A percentile compares a stretch with the other conserved stretches of the same genome.
Evolutionary conservation across 1,140 invertebrate species (phyloP).

Genomic region (Drosophila fuyamai): DNA sequence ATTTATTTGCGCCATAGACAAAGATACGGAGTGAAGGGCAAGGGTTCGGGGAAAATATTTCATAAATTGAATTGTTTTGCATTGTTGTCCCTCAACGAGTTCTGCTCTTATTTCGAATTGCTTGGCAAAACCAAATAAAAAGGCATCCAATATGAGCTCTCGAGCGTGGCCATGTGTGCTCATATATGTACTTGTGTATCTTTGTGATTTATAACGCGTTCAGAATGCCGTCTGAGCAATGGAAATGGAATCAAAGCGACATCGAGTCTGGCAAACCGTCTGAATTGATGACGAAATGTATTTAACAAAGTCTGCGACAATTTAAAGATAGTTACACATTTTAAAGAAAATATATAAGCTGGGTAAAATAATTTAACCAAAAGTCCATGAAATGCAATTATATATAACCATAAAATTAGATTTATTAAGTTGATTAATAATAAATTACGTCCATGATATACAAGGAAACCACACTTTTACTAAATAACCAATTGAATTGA

Average conservation of each 20-base stretch:
- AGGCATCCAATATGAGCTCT: constrained; percentile 25
- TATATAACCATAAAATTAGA: no score
- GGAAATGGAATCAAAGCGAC: constrained; percentile 31
- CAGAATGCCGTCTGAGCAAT: constrained; percentile 36
- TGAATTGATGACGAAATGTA: constrained; percentile 31
- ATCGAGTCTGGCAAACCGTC: constrained; percentile 3
- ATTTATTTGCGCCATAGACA: constrained; percentile 36
- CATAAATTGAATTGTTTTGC: constrained; percentile 75
- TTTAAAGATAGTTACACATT: no score
- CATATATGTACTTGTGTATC: constrained; percentile 9
- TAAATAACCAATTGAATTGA: background rate
- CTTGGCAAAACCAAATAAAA: constrained; percentile 47
- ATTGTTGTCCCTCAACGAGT: constrained; percentile 42
- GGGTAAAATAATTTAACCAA: no score
- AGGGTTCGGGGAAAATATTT: constrained; percentile 58
- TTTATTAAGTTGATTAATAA: no score
- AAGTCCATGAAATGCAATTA: no score
- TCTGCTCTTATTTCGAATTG: constrained; percentile 31
- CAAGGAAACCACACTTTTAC: no score
- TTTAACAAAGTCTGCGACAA: background rate
- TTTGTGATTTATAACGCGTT: constrained; percentile 63
- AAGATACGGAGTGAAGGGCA: constrained; percentile 4
- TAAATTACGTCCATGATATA: no score
- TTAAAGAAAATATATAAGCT: no score
- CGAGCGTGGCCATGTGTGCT: constrained; percentile 7